A percentile compares a stretch with the other conserved stretches of the same genome.
These are phyloP conservation scores for Heliconius ismenius DNA, from an alignment of 2,888 invertebrate genomes.

Conservation along the genomic window DNA sequence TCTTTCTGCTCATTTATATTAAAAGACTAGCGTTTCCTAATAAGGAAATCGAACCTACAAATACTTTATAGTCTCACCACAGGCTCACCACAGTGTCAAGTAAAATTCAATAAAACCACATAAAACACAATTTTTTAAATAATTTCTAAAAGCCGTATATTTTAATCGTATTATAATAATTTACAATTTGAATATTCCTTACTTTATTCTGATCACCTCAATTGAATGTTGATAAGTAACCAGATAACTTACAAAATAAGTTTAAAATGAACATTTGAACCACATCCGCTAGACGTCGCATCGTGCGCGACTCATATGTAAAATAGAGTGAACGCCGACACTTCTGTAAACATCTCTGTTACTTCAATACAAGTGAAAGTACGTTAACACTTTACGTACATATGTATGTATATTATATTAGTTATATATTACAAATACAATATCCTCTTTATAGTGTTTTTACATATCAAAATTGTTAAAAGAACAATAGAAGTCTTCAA, in stretches of 20 bases:
- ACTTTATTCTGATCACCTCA: neutral
- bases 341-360: slow-evolving; percentile 18
- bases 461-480: neutral
- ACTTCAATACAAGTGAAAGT: slow-evolving; percentile 22
- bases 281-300: neutral
- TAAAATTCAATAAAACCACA: neutral
- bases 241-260: neutral
- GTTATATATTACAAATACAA: neutral
- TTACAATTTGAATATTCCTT: neutral
- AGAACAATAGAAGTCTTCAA: too few species aligned
- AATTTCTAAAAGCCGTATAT: neutral
- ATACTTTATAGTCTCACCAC: neutral
- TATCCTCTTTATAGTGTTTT: neutral
- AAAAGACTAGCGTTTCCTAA: neutral
- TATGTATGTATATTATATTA: neutral
- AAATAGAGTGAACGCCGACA: neutral
- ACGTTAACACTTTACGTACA: neutral
- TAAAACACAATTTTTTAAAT: neutral
- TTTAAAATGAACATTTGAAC: neutral
- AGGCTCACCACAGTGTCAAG: neutral
- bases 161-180: neutral
- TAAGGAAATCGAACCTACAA: neutral
- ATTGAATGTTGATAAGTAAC: neutral
- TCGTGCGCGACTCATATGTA: neutral
- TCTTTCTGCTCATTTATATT: too few species aligned